phyloP scores from a whole-genome alignment of 2,888 invertebrate genomes.

The Drosophila gaucha region DNA sequence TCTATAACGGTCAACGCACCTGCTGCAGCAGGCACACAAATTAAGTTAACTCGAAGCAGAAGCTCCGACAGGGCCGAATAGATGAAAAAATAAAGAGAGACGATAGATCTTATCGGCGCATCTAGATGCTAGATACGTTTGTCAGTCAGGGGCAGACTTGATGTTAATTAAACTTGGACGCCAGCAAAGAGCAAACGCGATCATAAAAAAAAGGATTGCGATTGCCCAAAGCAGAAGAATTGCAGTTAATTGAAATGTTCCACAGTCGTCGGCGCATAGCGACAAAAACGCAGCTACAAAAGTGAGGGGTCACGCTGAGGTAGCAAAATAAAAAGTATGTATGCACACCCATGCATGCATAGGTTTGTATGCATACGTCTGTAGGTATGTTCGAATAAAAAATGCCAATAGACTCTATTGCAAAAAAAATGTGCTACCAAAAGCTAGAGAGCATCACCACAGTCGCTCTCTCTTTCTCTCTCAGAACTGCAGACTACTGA shows the following conservation, averaged over 20 bases:
- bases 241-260: slow-evolving; percentile 84
- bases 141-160: slow-evolving; percentile 62
- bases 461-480: not conserved
- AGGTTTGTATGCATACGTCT: slow-evolving; percentile 5
- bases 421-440: slow-evolving; percentile 52
- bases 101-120: slow-evolving; percentile 71
- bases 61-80: slow-evolving; percentile 23
- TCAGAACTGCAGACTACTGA: slow-evolving; percentile 27
- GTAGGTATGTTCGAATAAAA: slow-evolving; percentile 52
- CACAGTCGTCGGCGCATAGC: slow-evolving; percentile 47
- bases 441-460: slow-evolving; percentile 21
- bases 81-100: not conserved
- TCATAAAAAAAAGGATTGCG: slow-evolving; percentile 64
- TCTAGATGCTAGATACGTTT: slow-evolving; percentile 70
- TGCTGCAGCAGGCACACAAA: slow-evolving; percentile 44
- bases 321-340: slow-evolving; percentile 21
- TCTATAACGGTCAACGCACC: slow-evolving; percentile 59
- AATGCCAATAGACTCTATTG: slow-evolving; percentile 50
- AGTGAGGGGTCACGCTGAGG: slow-evolving; percentile 49
- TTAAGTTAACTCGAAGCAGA: slow-evolving; percentile 56
- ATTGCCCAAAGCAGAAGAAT: slow-evolving; percentile 58
- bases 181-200: slow-evolving; percentile 42
- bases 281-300: slow-evolving; percentile 51
- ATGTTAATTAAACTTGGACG: slow-evolving; percentile 78
- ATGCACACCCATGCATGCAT: slow-evolving; percentile 2